Evolutionary conservation across 92 coral and sea anemone genomes (phyloP).

Genomic region (Phenganax marumi): DNA sequence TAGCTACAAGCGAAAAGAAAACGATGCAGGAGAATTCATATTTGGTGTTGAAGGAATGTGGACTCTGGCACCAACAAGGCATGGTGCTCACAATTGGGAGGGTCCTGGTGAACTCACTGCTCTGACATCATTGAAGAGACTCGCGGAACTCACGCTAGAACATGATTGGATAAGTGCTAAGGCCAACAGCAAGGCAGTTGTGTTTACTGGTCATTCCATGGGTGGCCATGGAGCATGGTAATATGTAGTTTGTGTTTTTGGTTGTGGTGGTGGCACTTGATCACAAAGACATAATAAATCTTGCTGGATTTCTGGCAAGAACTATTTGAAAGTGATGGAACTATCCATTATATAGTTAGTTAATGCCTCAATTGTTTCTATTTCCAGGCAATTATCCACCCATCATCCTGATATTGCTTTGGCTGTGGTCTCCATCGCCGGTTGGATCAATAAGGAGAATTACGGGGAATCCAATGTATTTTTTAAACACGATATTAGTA

Average conservation of each 20-base stretch:
- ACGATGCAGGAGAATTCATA: conserved; percentile 64
- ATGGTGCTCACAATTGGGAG: conserved; percentile 99
- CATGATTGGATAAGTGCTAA: conserved; percentile 65
- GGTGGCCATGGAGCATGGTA: conserved; percentile 99
- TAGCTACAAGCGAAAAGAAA: conserved; percentile 93
- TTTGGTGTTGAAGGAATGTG: conserved; percentile 92
- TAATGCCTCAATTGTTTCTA: not conserved
- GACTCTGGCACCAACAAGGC: conserved; percentile 94
- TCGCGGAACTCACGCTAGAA: conserved; percentile 67
- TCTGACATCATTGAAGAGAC: conserved; percentile 72
- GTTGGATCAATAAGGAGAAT: conserved; percentile 96
- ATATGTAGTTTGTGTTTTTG: no score
- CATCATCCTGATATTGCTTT: conserved; percentile 91
- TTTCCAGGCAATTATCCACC: conserved; percentile 76
- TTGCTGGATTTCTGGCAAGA: not conserved
- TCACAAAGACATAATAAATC: not conserved
- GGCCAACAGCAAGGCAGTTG: conserved; percentile 67
- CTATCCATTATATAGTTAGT: no score
- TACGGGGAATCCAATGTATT: conserved; percentile 95
- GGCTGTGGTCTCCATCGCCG: conserved; percentile 94
- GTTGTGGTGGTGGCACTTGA: not conserved
- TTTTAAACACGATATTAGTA: conserved; percentile 88
- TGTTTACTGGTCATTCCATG: conserved; percentile 98
- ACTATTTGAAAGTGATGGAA: no score
- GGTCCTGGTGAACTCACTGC: conserved; percentile 98